phyloP scores from a whole-genome alignment of 2,797 vertebrate genomes.

The Macroramphosus scolopax region DNA sequence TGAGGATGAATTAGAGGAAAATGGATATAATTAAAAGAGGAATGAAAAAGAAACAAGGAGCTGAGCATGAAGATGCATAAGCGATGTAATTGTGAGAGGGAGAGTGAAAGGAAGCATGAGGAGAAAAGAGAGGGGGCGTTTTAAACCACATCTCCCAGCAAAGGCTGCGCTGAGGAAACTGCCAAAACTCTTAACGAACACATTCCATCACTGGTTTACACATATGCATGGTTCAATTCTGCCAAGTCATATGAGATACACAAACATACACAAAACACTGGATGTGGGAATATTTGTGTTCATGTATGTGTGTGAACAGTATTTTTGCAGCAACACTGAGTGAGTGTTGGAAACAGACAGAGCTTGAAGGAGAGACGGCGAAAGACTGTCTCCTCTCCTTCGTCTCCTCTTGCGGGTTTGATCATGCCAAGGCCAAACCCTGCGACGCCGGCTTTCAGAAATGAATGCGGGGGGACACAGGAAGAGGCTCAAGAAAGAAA shows the following conservation, averaged over 20 bases:
- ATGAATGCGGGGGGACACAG: conserved; percentile 38
- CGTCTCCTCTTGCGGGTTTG: conserved; percentile 58
- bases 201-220: conserved; percentile 51
- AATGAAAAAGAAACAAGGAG: conserved; percentile 24
- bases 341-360: conserved; percentile 45
- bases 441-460: conserved; percentile 49
- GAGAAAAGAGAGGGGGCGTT: conserved; percentile 62
- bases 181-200: conserved; percentile 66
- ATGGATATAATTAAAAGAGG: conserved; percentile 9
- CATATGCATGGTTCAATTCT: conserved; percentile 52
- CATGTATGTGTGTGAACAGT: conserved; percentile 40
- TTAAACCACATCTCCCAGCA: conserved; percentile 68
- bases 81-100: conserved; percentile 45
- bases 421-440: conserved; percentile 58
- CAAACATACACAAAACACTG: conserved; percentile 48
- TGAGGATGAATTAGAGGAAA: conserved; percentile 16
- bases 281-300: conserved; percentile 38
- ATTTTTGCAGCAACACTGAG: conserved; percentile 48
- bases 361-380: conserved; percentile 26
- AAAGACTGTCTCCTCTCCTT: conserved; percentile 52
- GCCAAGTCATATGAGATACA: conserved; percentile 63
- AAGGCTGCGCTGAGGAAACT: conserved; percentile 60
- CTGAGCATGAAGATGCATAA: conserved; percentile 23
- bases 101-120: conserved; percentile 47
- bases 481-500: conserved; percentile 66